A percentile compares a stretch with the other conserved stretches of the same genome.
These are phyloP conservation scores for Pinctada fucata DNA, from an alignment of 2,888 invertebrate species.

Conservation along the genomic window DNA sequence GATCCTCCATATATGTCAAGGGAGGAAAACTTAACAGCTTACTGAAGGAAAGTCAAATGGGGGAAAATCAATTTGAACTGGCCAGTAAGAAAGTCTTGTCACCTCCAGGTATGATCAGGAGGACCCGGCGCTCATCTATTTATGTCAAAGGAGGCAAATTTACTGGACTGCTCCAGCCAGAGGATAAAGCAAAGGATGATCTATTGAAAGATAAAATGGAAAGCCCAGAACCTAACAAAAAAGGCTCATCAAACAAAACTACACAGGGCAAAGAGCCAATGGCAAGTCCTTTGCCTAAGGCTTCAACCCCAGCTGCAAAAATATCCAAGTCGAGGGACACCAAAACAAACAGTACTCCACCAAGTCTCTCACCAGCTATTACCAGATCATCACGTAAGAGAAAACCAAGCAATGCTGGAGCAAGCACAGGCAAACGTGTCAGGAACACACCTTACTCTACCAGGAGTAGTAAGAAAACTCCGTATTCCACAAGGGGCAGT, in stretches of 20 bases:
- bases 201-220: constrained; percentile 9
- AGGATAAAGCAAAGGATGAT: constrained; percentile 9
- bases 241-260: neutral
- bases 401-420: neutral
- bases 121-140: constrained; percentile 55
- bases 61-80: constrained; percentile 11
- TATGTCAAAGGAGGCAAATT: constrained; percentile 43
- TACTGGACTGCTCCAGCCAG: neutral
- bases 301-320: constrained; percentile 7
- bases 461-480: neutral
- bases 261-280: neutral
- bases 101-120: constrained; percentile 53
- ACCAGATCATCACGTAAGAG: neutral
- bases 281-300: constrained; percentile 6
- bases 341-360: neutral
- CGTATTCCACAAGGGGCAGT: neutral
- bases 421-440: neutral
- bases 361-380: neutral
- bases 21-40: neutral
- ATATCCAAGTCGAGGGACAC: constrained; percentile 5
- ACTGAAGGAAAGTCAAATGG: neutral
- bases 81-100: constrained; percentile 17
- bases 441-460: neutral
- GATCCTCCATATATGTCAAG: constrained; percentile 58
- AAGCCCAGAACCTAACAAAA: neutral